phyloP scores from a whole-genome alignment of 1,140 invertebrate species.

The Riptortus pedestris region DNA sequence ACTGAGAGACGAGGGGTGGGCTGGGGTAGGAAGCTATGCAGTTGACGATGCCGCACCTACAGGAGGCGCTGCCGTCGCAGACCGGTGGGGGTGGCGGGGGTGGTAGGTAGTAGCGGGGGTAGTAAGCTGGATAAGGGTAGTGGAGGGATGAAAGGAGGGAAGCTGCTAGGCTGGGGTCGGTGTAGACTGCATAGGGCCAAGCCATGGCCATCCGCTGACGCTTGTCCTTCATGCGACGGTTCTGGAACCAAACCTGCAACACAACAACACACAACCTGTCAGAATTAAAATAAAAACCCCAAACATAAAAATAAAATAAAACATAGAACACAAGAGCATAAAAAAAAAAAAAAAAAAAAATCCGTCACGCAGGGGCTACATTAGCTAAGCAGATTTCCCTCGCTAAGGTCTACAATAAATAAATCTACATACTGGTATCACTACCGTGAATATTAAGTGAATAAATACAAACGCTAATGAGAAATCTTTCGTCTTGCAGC shows the following conservation, averaged over 20 bases:
- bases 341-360: too few species aligned
- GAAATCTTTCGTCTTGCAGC: not conserved
- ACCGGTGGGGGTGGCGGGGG: conserved; percentile 31
- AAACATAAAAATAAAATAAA: not conserved
- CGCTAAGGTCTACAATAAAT: too few species aligned
- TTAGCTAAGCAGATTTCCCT: too few species aligned
- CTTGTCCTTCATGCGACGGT: conserved; percentile 98
- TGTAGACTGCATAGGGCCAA: conserved; percentile 91
- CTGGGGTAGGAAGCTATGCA: conserved; percentile 29
- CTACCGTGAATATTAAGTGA: too few species aligned
- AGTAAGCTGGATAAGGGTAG: conserved; percentile 30
- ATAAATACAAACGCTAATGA: not conserved
- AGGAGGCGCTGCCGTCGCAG: conserved; percentile 37
- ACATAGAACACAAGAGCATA: too few species aligned
- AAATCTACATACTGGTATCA: too few species aligned
- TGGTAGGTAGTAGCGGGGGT: conserved; percentile 22
- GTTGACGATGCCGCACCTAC: conserved; percentile 34
- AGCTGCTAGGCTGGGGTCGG: conserved; percentile 81
- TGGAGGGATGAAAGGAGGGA: conserved; percentile 49
- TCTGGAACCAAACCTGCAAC: conserved; percentile 95
- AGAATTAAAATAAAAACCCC: not conserved
- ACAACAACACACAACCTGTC: too few species aligned
- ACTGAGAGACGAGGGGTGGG: conserved; percentile 17
- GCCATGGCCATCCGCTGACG: conserved; percentile 82
- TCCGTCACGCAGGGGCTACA: too few species aligned